A percentile compares a stretch with the other conserved stretches of the same genome.
These are phyloP conservation scores for Sminthurides bifidus DNA, from an alignment of 1,140 invertebrate species.

Conservation along the genomic window DNA sequence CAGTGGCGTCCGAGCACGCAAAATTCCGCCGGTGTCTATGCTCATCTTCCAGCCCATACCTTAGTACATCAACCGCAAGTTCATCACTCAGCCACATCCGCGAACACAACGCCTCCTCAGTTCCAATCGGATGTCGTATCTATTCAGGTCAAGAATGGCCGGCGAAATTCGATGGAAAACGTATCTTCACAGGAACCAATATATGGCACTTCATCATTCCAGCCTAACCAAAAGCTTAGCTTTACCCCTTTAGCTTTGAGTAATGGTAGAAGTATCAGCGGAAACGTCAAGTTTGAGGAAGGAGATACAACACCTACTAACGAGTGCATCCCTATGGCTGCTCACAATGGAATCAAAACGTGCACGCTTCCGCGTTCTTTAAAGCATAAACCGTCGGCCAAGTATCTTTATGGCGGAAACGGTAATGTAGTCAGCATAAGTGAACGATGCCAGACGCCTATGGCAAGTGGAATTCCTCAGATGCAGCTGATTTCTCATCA, in stretches of 20 bases:
- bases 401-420: conserved; percentile 22
- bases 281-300: conserved; percentile 12
- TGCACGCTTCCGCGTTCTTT: conserved; percentile 25
- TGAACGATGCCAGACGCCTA: not conserved
- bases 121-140: conserved; percentile 39
- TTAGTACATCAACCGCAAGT: conserved; percentile 29
- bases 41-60: conserved; percentile 13
- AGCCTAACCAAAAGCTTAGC: conserved; percentile 11
- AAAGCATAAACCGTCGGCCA: conserved; percentile 28
- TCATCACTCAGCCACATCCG: conserved; percentile 12
- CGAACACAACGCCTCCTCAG: conserved; percentile 19
- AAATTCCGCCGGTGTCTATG: conserved; percentile 9
- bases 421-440: not conserved
- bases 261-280: not conserved
- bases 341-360: not conserved
- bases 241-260: not conserved
- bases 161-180: conserved; percentile 32
- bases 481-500: not conserved
- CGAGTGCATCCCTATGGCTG: not conserved
- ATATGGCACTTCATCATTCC: conserved; percentile 34
- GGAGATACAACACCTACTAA: conserved; percentile 30
- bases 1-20: conserved; percentile 18
- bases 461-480: not conserved
- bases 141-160: conserved; percentile 37
- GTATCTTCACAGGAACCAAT: conserved; percentile 32